phyloP scores from a whole-genome alignment of 2,888 invertebrate genomes.

The Julus scandinavius region DNA sequence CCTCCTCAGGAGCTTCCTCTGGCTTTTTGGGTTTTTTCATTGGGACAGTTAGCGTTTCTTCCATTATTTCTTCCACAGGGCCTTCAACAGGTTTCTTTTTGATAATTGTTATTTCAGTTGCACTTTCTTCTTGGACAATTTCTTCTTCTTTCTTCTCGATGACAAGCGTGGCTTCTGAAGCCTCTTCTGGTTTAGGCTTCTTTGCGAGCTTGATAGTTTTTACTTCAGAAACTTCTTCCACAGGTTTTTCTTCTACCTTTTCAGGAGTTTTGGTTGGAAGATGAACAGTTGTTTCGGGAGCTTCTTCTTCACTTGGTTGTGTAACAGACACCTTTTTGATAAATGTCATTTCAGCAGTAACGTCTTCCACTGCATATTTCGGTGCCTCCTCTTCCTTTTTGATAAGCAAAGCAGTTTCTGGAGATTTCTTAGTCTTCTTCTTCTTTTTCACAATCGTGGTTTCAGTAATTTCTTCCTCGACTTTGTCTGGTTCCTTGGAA shows the following conservation, averaged over 20 bases:
- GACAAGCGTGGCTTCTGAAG: constrained; percentile 57
- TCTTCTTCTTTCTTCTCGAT: constrained; percentile 63
- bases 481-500: constrained; percentile 31
- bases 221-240: constrained; percentile 51
- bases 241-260: constrained; percentile 55
- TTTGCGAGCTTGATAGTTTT: constrained; percentile 48
- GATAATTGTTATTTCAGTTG: constrained; percentile 51
- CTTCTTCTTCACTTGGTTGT: constrained; percentile 54
- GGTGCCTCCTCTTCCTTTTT: constrained; percentile 51
- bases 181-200: constrained; percentile 58
- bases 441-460: constrained; percentile 56
- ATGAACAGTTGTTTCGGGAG: constrained; percentile 48
- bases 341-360: constrained; percentile 22
- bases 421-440: constrained; percentile 51
- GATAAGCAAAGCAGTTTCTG: constrained; percentile 1
- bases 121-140: constrained; percentile 64
- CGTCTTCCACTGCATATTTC: constrained; percentile 51
- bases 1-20: constrained; percentile 49
- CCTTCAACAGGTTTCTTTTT: constrained; percentile 60
- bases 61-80: constrained; percentile 65
- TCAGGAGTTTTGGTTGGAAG: background rate
- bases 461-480: constrained; percentile 53
- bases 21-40: constrained; percentile 5
- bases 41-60: constrained; percentile 58
- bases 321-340: constrained; percentile 52